Evolutionary conservation across 2,888 invertebrate species (phyloP), one percentile per base, ranked within the genome.

Genomic region (Lampropteryx suffumata): DNA sequence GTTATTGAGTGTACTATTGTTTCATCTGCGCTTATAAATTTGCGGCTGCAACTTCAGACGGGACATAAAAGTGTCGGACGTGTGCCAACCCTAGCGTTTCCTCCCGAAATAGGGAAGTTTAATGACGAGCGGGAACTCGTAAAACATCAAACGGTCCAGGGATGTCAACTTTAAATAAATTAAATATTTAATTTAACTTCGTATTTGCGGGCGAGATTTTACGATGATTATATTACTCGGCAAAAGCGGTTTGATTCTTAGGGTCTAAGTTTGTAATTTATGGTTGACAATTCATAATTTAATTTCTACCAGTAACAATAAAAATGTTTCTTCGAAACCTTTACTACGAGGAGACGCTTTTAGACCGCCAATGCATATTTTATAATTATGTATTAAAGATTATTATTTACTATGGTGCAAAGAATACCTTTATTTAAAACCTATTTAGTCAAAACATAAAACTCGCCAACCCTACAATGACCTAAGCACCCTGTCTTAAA

Each of bases 81-180:
- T 51, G 64, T 59, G 71, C 12, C 79, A 84, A 64, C 84, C 86
- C 84, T 86, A 69, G 53, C 32, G 54, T 52, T 69, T 71, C 65
- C 70, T 69, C 74, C 77, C 71, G 69, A 81, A 84, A 79, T 75
- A 75, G 81, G 80, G 81, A 81, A 80, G 82, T 84, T 84, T 84
- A 85, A 83, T 82, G 86, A 84, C 84, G 76, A 82, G 78, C 74
- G 79, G 74, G 69, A 64, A 73, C 68, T 84, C 84, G 80, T 85
- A 85, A 87, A 85, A 84, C 79, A 76, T 79, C 79, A 82, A 82
- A 79, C 77, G 77, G 60, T 72, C 48, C 73, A 85, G 84, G 86
- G 86, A 53, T 84, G 83, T 60, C 76, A 65, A 64, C 57, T 64
- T 57, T 65, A 54, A 57, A 57, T 64, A 71, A 60, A 59, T 55